Percentiles rank a stretch among this genome's conserved stretches.
phyloP scores from a whole-genome alignment of 1,140 invertebrate genomes.

The Andricus grossulariae region DNA sequence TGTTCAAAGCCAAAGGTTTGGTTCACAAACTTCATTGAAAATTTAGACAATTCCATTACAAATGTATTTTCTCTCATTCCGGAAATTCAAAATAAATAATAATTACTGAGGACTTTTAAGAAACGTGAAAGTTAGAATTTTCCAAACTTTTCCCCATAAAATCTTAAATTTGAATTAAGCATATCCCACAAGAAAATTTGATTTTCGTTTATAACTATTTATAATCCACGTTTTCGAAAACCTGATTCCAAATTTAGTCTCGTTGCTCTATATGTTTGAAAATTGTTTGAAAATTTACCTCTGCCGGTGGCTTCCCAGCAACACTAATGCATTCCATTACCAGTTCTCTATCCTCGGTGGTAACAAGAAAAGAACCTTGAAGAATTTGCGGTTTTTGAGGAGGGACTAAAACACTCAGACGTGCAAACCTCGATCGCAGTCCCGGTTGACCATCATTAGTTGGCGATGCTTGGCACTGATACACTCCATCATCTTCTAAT shows the following conservation, averaged over 20 bases:
- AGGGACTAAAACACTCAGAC: slow-evolving; percentile 90
- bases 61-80: too few relatives aligned
- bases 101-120: slow-evolving; percentile 35
- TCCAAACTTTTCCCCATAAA: neutral
- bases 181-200: neutral
- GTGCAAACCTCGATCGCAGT: slow-evolving; percentile 88
- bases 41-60: too few relatives aligned
- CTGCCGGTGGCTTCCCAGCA: slow-evolving; percentile 93
- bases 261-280: slow-evolving; percentile 20
- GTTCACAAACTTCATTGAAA: too few relatives aligned
- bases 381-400: slow-evolving; percentile 92
- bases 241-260: neutral
- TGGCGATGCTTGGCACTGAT: slow-evolving; percentile 92
- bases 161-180: neutral
- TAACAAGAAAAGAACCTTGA: slow-evolving; percentile 87
- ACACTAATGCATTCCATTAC: slow-evolving; percentile 92
- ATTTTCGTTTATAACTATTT: neutral
- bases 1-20: too few relatives aligned
- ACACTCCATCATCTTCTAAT: slow-evolving; percentile 92
- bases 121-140: slow-evolving; percentile 42
- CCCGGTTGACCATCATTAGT: slow-evolving; percentile 83
- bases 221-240: neutral
- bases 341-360: slow-evolving; percentile 91
- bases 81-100: too few relatives aligned
- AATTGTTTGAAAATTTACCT: slow-evolving; percentile 78